Evolutionary conservation across 92 coral and sea anemone genomes (phyloP).

Genomic region (Nematostella vectensis): DNA sequence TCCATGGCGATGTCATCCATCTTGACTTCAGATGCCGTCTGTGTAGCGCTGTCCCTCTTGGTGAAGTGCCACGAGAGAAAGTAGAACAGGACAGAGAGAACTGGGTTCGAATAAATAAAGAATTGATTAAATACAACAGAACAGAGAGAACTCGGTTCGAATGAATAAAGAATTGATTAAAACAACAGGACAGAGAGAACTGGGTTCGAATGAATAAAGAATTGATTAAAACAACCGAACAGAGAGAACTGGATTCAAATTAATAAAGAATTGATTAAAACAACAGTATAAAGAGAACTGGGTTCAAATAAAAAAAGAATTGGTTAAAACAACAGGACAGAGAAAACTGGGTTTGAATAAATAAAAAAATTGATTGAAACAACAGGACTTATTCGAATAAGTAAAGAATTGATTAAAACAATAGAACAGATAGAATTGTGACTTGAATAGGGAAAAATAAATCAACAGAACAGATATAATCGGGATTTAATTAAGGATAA

Average conservation of each 20-base stretch:
- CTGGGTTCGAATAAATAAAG: too few species aligned
- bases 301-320: too few species aligned
- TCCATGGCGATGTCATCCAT: slow-evolving; percentile 2
- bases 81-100: slow-evolving; percentile 3
- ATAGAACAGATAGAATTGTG: background rate
- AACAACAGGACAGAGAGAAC: slow-evolving; percentile 1
- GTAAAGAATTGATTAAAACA: background rate
- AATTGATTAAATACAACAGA: background rate
- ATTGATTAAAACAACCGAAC: background rate
- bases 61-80: slow-evolving; percentile 1
- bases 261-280: too few species aligned
- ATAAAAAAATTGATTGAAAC: background rate
- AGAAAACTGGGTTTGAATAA: background rate
- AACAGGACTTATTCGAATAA: background rate
- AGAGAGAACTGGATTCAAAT: slow-evolving; percentile 1
- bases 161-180: too few species aligned
- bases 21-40: background rate
- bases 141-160: background rate
- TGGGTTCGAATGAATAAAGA: too few species aligned
- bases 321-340: background rate
- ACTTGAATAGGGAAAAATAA: too few species aligned
- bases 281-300: too few species aligned
- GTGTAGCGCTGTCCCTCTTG: background rate
- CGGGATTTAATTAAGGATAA: too few species aligned
- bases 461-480: background rate